phyloP scores from a whole-genome alignment of 2,113 vertebrate species.

The Marcusenius ussheri region DNA sequence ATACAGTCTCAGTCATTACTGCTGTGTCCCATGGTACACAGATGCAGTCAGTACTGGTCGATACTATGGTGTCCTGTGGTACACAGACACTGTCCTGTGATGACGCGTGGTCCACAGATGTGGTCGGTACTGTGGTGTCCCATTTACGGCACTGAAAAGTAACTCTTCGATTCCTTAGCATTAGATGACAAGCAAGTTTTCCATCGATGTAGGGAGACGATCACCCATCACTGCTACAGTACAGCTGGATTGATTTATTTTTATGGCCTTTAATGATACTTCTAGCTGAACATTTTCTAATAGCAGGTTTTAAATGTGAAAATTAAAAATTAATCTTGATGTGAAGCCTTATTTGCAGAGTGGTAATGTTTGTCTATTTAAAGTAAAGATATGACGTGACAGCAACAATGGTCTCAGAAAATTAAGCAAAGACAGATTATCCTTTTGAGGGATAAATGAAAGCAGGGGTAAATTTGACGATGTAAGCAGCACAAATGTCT shows the following conservation, averaged over 20 bases:
- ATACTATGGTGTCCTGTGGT: neutral
- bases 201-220: neutral
- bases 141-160: neutral
- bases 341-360: neutral
- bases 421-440: neutral
- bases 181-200: neutral
- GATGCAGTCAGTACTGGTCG: neutral
- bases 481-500: neutral
- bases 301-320: neutral
- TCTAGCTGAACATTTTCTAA: neutral
- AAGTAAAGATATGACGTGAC: neutral
- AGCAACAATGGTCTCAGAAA: neutral
- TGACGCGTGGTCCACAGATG: neutral
- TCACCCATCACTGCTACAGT: neutral
- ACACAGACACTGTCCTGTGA: neutral
- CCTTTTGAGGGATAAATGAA: neutral
- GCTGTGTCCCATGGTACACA: neutral
- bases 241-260: neutral
- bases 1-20: neutral
- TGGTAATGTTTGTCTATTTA: neutral
- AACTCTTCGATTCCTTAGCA: neutral
- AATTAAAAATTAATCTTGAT: neutral
- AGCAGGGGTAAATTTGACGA: neutral
- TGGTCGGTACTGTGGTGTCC: neutral
- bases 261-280: neutral